A percentile compares a stretch with the other conserved stretches of the same genome.
Conservation (phyloP, 2,888 invertebrate genomes). For the Pollenia labialis region DNA sequence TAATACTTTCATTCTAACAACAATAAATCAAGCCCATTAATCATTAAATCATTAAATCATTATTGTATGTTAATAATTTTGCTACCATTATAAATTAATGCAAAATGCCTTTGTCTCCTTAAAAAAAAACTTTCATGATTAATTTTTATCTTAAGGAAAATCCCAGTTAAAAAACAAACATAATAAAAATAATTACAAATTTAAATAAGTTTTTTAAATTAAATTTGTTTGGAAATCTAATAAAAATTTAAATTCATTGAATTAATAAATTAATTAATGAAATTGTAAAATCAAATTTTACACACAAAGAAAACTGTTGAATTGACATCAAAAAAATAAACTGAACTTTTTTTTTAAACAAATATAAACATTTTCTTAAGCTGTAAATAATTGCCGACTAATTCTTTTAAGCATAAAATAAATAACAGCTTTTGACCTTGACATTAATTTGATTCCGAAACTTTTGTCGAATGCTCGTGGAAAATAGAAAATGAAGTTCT, state of each 20-base stretch:
- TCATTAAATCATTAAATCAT: too few relatives aligned
- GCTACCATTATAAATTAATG: conserved; percentile 1
- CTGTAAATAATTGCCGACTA: too few relatives aligned
- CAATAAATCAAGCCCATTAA: background rate
- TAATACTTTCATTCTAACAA: background rate
- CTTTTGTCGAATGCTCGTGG: too few relatives aligned
- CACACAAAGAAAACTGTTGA: conserved; percentile 27
- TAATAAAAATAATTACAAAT: conserved; percentile 38
- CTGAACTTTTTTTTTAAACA: too few relatives aligned
- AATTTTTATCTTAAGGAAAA: conserved; percentile 35
- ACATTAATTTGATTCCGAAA: too few relatives aligned
- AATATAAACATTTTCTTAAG: too few relatives aligned
- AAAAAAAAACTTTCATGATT: conserved; percentile 23
- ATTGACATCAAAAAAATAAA: background rate
- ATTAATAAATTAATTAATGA: background rate
- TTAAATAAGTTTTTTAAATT: conserved; percentile 38
- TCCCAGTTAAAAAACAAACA: conserved; percentile 49
- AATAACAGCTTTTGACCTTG: too few relatives aligned
- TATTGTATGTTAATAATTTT: background rate
- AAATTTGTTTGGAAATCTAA: background rate
- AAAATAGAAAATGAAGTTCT: too few relatives aligned
- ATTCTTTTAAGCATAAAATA: too few relatives aligned
- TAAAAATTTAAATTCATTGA: conserved; percentile 25
- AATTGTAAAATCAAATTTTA: conserved; percentile 21
- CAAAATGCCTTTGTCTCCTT: conserved; percentile 4